Percentiles rank a stretch among this genome's conserved stretches.
phyloP scores from a whole-genome alignment of 2,797 vertebrate species.

The Gambusia yucatana region DNA sequence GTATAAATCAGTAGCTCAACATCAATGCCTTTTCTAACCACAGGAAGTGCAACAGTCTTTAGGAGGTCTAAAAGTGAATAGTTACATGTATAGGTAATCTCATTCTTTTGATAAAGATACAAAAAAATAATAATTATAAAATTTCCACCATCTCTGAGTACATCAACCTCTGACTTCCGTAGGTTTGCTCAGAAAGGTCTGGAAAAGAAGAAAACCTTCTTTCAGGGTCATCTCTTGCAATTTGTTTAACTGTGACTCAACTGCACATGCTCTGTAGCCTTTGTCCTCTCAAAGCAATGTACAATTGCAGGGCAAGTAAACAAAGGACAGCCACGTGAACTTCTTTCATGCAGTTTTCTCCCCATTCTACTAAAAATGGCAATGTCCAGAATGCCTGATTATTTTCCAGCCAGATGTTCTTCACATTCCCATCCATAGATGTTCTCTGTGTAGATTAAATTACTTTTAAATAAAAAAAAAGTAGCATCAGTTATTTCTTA shows the following conservation, averaged over 20 bases:
- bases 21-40: neutral
- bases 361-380: neutral
- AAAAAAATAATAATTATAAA: neutral
- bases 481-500: too few species aligned
- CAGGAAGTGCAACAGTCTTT: neutral
- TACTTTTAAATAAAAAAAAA: neutral
- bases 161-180: neutral
- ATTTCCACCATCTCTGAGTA: neutral
- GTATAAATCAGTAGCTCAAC: neutral
- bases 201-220: neutral
- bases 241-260: neutral
- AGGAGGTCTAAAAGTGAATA: neutral
- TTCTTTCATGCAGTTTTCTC: neutral
- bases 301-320: slow-evolving; percentile 1
- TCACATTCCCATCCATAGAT: neutral
- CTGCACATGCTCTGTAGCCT: neutral
- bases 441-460: neutral
- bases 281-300: slow-evolving; percentile 4
- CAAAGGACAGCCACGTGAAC: slow-evolving; percentile 6
- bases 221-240: neutral
- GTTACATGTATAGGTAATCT: neutral
- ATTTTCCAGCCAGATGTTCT: neutral
- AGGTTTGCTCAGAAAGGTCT: slow-evolving; percentile 4
- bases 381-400: neutral
- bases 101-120: neutral